A percentile compares a stretch with the other conserved stretches of the same genome.
These are phyloP conservation scores for Cotesia congregata DNA, from an alignment of 2,888 invertebrate genomes.

Conservation along the genomic window DNA sequence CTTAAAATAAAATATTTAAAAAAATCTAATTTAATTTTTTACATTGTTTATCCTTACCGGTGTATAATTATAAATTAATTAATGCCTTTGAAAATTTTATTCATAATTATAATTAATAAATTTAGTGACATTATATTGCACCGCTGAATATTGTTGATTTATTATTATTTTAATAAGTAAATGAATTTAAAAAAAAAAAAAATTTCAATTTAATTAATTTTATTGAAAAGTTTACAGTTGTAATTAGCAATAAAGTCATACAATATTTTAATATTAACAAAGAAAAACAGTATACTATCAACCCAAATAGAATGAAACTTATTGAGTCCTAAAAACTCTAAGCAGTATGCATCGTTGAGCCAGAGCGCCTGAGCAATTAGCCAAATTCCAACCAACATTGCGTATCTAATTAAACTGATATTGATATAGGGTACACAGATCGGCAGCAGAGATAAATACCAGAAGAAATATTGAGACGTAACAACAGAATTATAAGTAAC, in stretches of 20 bases:
- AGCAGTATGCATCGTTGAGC: constrained; percentile 90
- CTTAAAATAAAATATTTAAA: constrained; percentile 61
- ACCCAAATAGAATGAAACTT: constrained; percentile 89
- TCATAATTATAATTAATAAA: too few species aligned
- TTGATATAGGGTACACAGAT: constrained; percentile 81
- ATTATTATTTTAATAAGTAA: too few species aligned
- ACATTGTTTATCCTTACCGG: not conserved
- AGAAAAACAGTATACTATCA: constrained; percentile 86
- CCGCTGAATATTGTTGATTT: too few species aligned
- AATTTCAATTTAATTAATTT: not conserved
- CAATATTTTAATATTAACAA: constrained; percentile 82
- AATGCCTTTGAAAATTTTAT: too few species aligned
- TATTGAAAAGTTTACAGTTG: constrained; percentile 5
- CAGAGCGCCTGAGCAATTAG: constrained; percentile 84
- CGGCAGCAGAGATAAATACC: constrained; percentile 94
- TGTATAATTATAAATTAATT: too few species aligned
- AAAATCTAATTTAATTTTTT: constrained; percentile 10
- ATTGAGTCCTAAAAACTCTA: constrained; percentile 90
- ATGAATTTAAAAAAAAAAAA: too few species aligned
- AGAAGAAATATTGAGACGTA: constrained; percentile 97
- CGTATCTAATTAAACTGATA: constrained; percentile 71
- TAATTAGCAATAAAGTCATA: constrained; percentile 72
- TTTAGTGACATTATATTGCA: too few species aligned
- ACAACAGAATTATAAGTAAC: constrained; percentile 96
- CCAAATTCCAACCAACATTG: constrained; percentile 76